Evolutionary conservation across 2,113 vertebrate genomes (phyloP).

Genomic region (Dolichotis patagonum): DNA sequence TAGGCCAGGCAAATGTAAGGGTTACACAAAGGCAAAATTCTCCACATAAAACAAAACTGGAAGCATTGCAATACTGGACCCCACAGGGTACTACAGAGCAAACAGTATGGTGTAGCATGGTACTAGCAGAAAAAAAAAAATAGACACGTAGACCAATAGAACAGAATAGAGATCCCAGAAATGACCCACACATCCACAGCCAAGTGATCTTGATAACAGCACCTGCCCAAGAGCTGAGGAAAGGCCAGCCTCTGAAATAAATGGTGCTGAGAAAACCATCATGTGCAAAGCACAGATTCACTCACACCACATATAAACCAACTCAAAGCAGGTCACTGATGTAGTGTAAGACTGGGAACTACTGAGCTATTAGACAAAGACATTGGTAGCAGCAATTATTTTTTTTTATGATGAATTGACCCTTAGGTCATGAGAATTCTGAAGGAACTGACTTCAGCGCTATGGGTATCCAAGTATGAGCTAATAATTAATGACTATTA

Average conservation of each 20-base stretch:
- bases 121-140: neutral
- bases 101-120: fast-evolving
- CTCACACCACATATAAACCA: neutral
- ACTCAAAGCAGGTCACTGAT: neutral
- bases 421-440: neutral
- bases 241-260: neutral
- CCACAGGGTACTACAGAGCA: too few relatives aligned
- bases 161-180: neutral
- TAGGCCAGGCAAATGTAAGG: neutral
- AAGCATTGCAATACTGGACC: fast-evolving
- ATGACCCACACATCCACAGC: too few relatives aligned
- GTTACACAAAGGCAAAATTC: neutral
- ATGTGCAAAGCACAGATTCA: neutral
- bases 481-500: neutral
- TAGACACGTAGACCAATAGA: too few relatives aligned
- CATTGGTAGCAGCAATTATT: neutral
- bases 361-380: fast-evolving
- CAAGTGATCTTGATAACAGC: too few relatives aligned
- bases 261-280: neutral
- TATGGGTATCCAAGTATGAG: neutral
- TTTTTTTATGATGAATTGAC: neutral
- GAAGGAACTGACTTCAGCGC: neutral
- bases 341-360: neutral
- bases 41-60: neutral
- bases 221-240: fast-evolving